These are phyloP conservation scores for Antigone vipio DNA, from an alignment of 2,113 vertebrate species.

Conservation along the genomic window DNA sequence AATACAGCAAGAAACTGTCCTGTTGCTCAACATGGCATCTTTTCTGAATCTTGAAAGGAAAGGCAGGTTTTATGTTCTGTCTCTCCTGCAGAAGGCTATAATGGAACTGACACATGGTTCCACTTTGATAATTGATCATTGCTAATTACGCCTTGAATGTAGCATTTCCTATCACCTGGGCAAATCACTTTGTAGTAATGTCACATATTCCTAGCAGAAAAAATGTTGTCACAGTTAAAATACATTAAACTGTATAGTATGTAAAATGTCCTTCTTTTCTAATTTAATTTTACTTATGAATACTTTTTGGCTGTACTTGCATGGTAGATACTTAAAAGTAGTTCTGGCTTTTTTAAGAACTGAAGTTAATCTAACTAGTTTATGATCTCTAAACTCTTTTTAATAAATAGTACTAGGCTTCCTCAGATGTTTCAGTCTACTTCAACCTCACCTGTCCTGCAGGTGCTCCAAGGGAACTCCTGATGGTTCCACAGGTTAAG, in stretches of 20 bases:
- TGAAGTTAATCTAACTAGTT: background rate
- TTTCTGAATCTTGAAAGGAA: background rate
- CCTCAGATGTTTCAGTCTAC: background rate
- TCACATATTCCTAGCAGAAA: background rate
- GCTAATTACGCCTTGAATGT: background rate
- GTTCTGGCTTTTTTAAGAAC: background rate
- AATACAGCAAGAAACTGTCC: background rate
- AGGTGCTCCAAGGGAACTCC: background rate
- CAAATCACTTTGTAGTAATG: background rate
- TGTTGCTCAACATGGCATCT: background rate
- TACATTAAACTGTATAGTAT: background rate
- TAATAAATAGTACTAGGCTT: background rate
- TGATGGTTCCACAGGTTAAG: background rate
- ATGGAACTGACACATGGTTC: background rate
- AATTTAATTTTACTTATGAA: background rate
- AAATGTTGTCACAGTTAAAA: background rate
- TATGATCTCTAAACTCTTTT: background rate
- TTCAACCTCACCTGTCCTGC: background rate
- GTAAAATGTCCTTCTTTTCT: background rate
- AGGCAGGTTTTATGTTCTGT: accelerated
- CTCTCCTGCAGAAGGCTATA: background rate
- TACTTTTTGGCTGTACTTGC: background rate
- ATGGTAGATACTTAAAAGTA: background rate
- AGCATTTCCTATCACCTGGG: background rate
- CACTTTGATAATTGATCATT: background rate